Base-by-base conservation (phyloP, 2,797 vertebrate genomes). In the Sebastes itinus region DNA sequence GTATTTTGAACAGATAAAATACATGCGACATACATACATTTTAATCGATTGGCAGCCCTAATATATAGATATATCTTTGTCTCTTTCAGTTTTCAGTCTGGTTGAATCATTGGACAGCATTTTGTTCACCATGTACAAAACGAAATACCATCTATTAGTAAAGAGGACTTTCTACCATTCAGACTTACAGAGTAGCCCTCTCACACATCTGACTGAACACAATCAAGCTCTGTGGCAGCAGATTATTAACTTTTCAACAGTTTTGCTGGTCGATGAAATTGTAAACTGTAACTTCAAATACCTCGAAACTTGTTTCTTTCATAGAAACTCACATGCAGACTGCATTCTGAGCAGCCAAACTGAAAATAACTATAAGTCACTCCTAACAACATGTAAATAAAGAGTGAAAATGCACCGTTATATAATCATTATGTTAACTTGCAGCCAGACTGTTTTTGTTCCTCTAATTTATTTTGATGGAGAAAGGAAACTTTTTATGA, bases 401-500 rank as follows among this genome's bases (percentile, higher is more conserved):
- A 10, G 23, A 23, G 60, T 22, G n/a, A 35, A 8, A 16, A 63
- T 23, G 33, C 61, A 5, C 28, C 27, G 18, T 30, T 30, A 20
- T 20, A 27, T 13, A 4, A 27, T 10, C 14, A 4, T 65, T 27
- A 20, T 49, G 12, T 28, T 27, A n/a, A 11, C 54, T n/a, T 6
- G 18, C 46, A n/a, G 30, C 28, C 32, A 22, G 52, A 46, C 33
- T 54, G 16, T 27, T 62, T 18, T 63, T 67, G 38, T 27, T 70
- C 30, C 63, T 72, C 38, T n/a, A 2, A 22, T 16, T 67, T 69
- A 20, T 69, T 67, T 27, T 35, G 59, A n/a, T 10, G 38, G 20
- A 68, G 33, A 82, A 32, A 61, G 65, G 65, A 76, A 88, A 54
- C 59, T 23, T 81, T 86, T 82, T 61, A 78, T 68, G 80, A 78